Conservation (phyloP, 1,140 invertebrate species). For the Pinna nobilis region DNA sequence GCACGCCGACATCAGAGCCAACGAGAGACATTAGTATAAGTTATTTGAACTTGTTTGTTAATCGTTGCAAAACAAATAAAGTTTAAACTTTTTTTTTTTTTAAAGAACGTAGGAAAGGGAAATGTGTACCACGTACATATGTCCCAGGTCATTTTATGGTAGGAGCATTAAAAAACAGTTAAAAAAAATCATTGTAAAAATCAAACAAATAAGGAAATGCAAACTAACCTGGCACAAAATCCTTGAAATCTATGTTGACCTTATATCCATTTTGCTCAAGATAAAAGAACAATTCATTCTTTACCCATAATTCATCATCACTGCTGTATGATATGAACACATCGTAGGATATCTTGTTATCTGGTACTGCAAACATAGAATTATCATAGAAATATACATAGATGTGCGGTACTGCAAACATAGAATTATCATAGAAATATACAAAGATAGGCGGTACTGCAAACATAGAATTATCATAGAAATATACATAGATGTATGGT, state of each 20-base stretch:
- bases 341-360: slow-evolving; percentile 46
- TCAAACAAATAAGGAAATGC: too few relatives aligned
- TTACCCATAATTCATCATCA: slow-evolving; percentile 52
- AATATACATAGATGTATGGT: not conserved
- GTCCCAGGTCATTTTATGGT: too few relatives aligned
- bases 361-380: slow-evolving; percentile 31
- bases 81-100: too few relatives aligned
- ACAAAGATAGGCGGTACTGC: not conserved
- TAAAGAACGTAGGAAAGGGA: too few relatives aligned
- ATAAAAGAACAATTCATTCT: slow-evolving; percentile 41
- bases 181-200: too few relatives aligned
- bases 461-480: not conserved
- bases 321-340: slow-evolving; percentile 59
- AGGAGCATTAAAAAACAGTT: too few relatives aligned
- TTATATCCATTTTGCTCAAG: slow-evolving; percentile 40
- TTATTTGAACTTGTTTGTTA: too few relatives aligned
- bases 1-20: too few relatives aligned
- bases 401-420: not conserved
- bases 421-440: not conserved
- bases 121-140: too few relatives aligned
- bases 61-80: too few relatives aligned
- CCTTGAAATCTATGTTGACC: slow-evolving; percentile 58
- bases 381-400: not conserved
- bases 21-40: too few relatives aligned
- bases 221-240: slow-evolving; percentile 62